These are phyloP conservation scores for Mycteria americana DNA, from an alignment of 2,797 vertebrate genomes.

Conservation along the genomic window DNA sequence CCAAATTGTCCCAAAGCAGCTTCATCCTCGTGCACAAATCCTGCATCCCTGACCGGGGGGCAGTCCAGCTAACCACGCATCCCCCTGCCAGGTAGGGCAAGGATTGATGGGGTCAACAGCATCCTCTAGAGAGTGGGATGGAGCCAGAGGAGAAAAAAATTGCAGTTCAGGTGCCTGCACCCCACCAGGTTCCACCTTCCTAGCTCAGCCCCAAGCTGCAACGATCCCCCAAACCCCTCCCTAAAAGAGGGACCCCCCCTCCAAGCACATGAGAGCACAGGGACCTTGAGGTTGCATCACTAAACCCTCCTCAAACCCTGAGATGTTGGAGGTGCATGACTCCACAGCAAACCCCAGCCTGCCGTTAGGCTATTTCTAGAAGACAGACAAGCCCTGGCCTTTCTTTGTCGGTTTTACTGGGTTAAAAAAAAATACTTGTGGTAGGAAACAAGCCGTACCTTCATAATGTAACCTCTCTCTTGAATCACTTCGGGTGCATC, in stretches of 20 bases:
- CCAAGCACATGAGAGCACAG: not conserved
- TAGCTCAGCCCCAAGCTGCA: not conserved
- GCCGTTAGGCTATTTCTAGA: not conserved
- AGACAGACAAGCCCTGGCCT: not conserved
- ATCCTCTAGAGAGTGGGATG: not conserved
- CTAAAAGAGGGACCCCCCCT: not conserved
- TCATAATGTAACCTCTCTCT: not conserved
- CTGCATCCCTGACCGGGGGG: too few relatives aligned
- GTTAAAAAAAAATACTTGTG: not conserved
- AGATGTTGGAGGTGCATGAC: not conserved
- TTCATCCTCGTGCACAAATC: not conserved
- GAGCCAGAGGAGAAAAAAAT: not conserved
- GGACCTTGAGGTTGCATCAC: not conserved
- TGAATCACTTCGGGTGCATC: too few relatives aligned
- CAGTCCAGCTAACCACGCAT: too few relatives aligned
- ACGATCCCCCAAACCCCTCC: not conserved
- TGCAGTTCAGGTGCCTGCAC: not conserved
- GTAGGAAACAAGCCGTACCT: not conserved
- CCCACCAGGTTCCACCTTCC: not conserved
- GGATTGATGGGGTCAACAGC: not conserved
- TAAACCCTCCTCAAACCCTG: not conserved
- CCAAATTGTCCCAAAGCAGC: not conserved
- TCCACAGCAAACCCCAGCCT: not conserved
- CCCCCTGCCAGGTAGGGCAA: too few relatives aligned
- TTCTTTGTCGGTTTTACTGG: not conserved